Percentiles rank a stretch among this genome's conserved stretches.
Evolutionary conservation across 2,888 invertebrate genomes (phyloP).

Genomic region (Oscheius sp.): DNA sequence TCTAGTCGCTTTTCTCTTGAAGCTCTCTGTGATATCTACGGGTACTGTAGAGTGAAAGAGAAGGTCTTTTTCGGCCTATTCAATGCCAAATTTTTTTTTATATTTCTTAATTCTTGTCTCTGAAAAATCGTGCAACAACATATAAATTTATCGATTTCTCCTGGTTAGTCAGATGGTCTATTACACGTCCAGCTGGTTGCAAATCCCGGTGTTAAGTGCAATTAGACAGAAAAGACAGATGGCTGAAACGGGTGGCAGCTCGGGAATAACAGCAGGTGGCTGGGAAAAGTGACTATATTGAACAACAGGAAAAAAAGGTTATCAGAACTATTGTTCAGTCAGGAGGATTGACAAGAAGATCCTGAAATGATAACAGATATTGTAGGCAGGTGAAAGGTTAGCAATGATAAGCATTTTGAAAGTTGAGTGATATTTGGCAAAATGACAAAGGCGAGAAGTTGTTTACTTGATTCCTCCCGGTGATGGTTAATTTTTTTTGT

Average conservation of each 20-base stretch:
- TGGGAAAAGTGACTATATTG: too few species aligned
- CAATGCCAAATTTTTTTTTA: conserved; percentile 1
- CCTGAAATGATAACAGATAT: too few species aligned
- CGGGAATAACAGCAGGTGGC: conserved; percentile 20
- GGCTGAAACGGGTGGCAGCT: conserved; percentile 29
- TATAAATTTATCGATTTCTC: conserved; percentile 10
- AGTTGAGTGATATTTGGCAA: too few species aligned
- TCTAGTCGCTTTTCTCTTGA: conserved; percentile 7
- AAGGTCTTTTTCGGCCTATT: background rate
- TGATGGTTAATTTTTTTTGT: too few species aligned
- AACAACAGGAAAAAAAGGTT: too few species aligned
- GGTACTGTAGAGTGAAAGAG: conserved; percentile 9
- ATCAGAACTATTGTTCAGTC: too few species aligned
- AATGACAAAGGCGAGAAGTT: too few species aligned
- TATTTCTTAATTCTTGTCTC: background rate
- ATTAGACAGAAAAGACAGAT: conserved; percentile 18
- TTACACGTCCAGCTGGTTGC: conserved; percentile 1
- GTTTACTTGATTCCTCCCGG: too few species aligned
- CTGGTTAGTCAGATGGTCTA: background rate
- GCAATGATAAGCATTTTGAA: too few species aligned
- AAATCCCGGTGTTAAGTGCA: conserved; percentile 24
- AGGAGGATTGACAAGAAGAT: too few species aligned
- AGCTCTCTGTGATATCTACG: conserved; percentile 24
- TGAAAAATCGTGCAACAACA: conserved; percentile 12
- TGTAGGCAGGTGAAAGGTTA: too few species aligned